phyloP scores from a whole-genome alignment of 2,113 vertebrate species.

The Anhinga anhinga region DNA sequence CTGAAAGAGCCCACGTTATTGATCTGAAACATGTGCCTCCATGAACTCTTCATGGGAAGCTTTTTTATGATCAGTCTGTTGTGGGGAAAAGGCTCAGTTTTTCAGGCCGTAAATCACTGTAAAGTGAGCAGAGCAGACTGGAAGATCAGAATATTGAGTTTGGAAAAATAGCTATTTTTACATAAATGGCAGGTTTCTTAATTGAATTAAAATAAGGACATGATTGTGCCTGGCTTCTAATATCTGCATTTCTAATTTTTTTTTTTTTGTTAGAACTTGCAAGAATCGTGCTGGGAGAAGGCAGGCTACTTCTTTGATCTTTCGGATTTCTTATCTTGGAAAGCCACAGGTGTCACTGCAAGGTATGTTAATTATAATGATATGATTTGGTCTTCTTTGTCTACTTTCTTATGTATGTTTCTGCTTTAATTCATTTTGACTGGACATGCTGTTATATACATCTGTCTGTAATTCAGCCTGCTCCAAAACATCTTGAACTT shows the following conservation, averaged over 20 bases:
- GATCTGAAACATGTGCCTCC: not conserved
- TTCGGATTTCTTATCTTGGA: constrained; percentile 95
- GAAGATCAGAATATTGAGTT: not conserved
- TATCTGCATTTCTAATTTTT: constrained; percentile 18
- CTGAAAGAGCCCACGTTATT: not conserved
- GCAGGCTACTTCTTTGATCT: constrained; percentile 93
- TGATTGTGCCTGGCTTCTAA: not conserved
- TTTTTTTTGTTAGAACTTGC: constrained; percentile 74
- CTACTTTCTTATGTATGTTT: constrained; percentile 25
- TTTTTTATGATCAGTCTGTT: not conserved
- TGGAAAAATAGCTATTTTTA: not conserved
- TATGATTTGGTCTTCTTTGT: constrained; percentile 25
- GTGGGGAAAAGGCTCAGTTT: not conserved
- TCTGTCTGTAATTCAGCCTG: constrained; percentile 74
- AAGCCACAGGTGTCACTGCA: constrained; percentile 88
- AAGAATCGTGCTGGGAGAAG: constrained; percentile 75
- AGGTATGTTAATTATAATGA: constrained; percentile 79
- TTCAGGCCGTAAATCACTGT: not conserved
- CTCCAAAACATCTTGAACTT: constrained; percentile 76
- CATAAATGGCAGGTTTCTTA: not conserved
- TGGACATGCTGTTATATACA: constrained; percentile 58
- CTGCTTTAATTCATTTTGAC: constrained; percentile 68
- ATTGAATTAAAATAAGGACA: not conserved
- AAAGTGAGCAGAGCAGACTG: not conserved
- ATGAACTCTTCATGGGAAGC: not conserved